A percentile compares a stretch with the other conserved stretches of the same genome.
phyloP scores from a whole-genome alignment of 2,888 invertebrate genomes.

The Clunio marinus region DNA sequence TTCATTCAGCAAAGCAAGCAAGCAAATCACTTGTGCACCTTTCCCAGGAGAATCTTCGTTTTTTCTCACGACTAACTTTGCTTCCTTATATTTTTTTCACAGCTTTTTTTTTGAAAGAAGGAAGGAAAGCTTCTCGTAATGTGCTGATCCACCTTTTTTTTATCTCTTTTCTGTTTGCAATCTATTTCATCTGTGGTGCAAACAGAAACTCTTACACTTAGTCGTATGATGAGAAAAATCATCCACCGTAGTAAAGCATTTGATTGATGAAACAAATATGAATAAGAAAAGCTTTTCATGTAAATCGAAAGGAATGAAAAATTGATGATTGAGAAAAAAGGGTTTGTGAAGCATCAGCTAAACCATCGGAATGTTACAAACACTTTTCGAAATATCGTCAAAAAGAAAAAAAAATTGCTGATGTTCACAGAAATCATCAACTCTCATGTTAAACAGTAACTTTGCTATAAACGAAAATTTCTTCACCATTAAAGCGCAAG shows the following conservation, averaged over 20 bases:
- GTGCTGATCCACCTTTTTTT: neutral
- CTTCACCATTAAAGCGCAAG: too few species aligned
- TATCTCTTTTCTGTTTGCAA: neutral
- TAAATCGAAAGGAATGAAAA: neutral
- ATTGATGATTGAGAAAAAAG: neutral
- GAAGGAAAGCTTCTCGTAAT: neutral
- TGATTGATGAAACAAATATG: conserved; percentile 34
- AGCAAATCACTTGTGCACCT: neutral
- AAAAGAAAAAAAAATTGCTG: conserved; percentile 13
- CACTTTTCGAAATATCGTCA: conserved; percentile 7
- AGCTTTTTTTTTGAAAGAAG: too few species aligned
- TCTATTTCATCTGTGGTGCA: too few species aligned
- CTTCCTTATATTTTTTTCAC: too few species aligned
- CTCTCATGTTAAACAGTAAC: neutral
- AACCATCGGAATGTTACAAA: conserved; percentile 4
- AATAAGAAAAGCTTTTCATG: neutral
- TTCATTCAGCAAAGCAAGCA: neutral
- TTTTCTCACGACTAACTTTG: neutral
- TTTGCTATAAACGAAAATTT: neutral
- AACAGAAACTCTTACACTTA: neutral
- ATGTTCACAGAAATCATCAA: conserved; percentile 7
- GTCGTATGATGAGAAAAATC: too few species aligned
- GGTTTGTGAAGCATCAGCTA: neutral
- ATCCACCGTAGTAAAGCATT: neutral
- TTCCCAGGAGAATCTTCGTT: neutral